Percentiles rank a stretch among this genome's conserved stretches.
These are phyloP conservation scores for Ondatra zibethicus DNA, from an alignment of 2,113 vertebrate species.

Conservation along the genomic window DNA sequence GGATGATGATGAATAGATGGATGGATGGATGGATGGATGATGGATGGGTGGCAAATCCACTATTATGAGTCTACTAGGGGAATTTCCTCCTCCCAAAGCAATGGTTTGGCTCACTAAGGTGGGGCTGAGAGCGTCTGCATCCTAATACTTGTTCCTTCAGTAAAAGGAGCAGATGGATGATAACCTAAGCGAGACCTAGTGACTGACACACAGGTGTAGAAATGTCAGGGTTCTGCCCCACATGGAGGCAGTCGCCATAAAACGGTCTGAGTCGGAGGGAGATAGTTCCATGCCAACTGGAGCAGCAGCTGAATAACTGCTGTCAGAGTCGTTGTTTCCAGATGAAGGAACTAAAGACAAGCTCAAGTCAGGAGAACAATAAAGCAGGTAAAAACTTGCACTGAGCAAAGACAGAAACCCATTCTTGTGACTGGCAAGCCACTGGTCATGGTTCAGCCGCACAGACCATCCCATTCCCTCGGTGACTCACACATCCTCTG, in stretches of 20 bases:
- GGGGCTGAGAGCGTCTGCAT: neutral
- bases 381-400: slow-evolving; percentile 7
- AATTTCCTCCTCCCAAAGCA: slow-evolving; percentile 3
- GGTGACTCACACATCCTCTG: neutral
- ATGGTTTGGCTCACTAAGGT: neutral
- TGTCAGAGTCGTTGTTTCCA: slow-evolving; percentile 27
- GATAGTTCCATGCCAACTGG: neutral
- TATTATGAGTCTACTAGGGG: neutral
- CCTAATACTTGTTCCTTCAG: neutral
- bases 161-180: neutral
- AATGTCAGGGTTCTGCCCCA: neutral
- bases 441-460: neutral
- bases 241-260: neutral
- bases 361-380: neutral
- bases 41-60: neutral
- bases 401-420: slow-evolving; percentile 9
- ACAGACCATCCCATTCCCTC: neutral
- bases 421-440: slow-evolving; percentile 46
- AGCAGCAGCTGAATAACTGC: slow-evolving; percentile 26
- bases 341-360: slow-evolving; percentile 49
- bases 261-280: neutral
- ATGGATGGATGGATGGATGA: neutral
- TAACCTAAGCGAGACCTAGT: slow-evolving; percentile 15
- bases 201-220: neutral
- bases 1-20: neutral